Conservation (phyloP, 2,888 invertebrate genomes). For the Thera obeliscata region DNA sequence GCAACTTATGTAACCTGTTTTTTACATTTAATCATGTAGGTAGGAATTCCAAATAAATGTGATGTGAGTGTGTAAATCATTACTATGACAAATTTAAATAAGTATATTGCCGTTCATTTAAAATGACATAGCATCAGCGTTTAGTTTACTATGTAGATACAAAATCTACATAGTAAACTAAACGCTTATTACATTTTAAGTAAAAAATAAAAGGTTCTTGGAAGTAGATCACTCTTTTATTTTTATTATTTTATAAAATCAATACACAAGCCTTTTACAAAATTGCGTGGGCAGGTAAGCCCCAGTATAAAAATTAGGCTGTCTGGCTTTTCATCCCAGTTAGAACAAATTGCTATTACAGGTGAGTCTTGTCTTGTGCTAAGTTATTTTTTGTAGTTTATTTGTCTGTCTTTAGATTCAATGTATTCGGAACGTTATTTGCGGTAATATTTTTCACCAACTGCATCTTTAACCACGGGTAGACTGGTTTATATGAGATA, state of each 20-base stretch:
- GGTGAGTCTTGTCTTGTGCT: slow-evolving; percentile 18
- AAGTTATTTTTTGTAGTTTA: neutral
- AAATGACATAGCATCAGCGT: too few species aligned
- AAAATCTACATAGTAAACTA: too few species aligned
- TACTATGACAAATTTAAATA: too few species aligned
- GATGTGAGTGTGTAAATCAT: too few species aligned
- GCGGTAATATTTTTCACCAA: neutral
- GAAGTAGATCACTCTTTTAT: slow-evolving; percentile 2
- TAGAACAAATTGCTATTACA: slow-evolving; percentile 13
- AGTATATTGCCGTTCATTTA: too few species aligned
- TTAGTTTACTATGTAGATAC: too few species aligned
- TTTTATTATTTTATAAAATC: slow-evolving; percentile 8
- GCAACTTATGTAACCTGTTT: too few species aligned
- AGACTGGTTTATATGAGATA: neutral
- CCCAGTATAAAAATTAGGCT: slow-evolving; percentile 24
- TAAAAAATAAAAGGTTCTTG: neutral
- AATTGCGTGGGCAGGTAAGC: slow-evolving; percentile 12
- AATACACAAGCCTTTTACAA: slow-evolving; percentile 16
- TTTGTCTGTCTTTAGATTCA: too few species aligned
- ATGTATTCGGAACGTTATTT: too few species aligned
- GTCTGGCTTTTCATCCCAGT: slow-evolving; percentile 20
- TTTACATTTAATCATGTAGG: too few species aligned
- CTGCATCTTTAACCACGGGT: neutral
- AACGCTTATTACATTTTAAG: neutral
- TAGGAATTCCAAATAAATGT: too few species aligned